phyloP scores from a whole-genome alignment of 30 jellyfish, hydroid and myxozoan species.

The Chrysaora quinquecirrha region DNA sequence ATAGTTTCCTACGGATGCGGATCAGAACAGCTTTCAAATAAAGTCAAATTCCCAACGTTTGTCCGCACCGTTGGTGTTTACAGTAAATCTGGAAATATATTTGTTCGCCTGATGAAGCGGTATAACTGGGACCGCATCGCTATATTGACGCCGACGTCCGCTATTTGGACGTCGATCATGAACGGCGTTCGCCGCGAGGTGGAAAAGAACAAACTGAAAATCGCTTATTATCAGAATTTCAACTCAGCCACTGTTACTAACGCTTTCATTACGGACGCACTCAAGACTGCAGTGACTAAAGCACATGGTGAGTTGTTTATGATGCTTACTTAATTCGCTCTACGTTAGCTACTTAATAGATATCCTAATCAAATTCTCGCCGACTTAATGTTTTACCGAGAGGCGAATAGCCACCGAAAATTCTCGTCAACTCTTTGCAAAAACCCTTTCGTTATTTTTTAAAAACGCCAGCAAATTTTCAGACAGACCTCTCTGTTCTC shows the following conservation, averaged over 20 bases:
- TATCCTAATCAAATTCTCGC: too few species aligned
- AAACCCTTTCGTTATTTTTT: too few species aligned
- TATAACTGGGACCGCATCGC: slow-evolving; percentile 83
- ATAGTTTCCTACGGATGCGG: slow-evolving; percentile 90
- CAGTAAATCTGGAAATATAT: slow-evolving; percentile 75
- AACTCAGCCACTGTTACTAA: slow-evolving; percentile 50
- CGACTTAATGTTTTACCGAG: too few species aligned
- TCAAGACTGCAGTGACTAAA: slow-evolving; percentile 4
- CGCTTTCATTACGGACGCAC: not conserved
- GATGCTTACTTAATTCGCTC: too few species aligned
- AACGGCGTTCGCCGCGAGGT: slow-evolving; percentile 50
- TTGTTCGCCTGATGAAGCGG: slow-evolving; percentile 72
- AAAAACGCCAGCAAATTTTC: too few species aligned
- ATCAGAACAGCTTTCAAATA: slow-evolving; percentile 57
- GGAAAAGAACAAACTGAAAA: slow-evolving; percentile 16
- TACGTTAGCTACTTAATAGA: too few species aligned
- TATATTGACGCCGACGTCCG: slow-evolving; percentile 72
- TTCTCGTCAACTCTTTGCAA: too few species aligned
- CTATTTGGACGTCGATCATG: slow-evolving; percentile 74
- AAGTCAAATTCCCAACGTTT: slow-evolving; percentile 61
- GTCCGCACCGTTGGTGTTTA: slow-evolving; percentile 91
- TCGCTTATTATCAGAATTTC: slow-evolving; percentile 52
- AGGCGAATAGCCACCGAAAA: too few species aligned
- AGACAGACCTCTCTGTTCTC: too few species aligned
- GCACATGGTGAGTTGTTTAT: slow-evolving; percentile 12